Conservation (phyloP, 2,888 invertebrate species). For the Mystacides longicornis region DNA sequence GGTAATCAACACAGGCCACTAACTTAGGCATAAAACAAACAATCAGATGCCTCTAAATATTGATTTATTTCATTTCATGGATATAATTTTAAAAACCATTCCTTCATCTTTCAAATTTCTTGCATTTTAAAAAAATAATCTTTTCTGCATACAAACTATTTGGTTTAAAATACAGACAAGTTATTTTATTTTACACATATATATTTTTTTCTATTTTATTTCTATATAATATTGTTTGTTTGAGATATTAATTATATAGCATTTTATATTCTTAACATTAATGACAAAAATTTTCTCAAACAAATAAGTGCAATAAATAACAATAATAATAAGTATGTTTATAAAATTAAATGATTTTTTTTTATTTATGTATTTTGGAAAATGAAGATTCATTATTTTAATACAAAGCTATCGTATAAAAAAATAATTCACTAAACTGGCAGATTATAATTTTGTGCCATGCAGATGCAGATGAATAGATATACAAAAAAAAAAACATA, state of each 20-base stretch:
- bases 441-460: conserved; percentile 1
- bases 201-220: conserved; percentile 1
- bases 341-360: background rate
- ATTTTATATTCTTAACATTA: background rate
- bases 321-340: background rate
- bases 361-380: background rate
- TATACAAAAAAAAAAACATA: background rate
- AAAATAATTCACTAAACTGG: background rate
- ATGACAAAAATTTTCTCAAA: background rate
- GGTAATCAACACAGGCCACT: conserved; percentile 15
- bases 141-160: background rate
- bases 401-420: background rate
- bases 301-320: background rate
- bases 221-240: too few relatives aligned
- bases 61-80: conserved; percentile 3
- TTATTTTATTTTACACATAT: background rate
- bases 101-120: background rate
- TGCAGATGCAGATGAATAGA: background rate
- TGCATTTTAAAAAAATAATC: background rate
- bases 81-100: conserved; percentile 4
- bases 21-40: conserved; percentile 15
- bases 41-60: conserved; percentile 8
- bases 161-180: background rate
- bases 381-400: too few relatives aligned
- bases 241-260: background rate